Evolutionary conservation across 2,113 vertebrate genomes (phyloP).

Genomic region (Microcebus murinus): DNA sequence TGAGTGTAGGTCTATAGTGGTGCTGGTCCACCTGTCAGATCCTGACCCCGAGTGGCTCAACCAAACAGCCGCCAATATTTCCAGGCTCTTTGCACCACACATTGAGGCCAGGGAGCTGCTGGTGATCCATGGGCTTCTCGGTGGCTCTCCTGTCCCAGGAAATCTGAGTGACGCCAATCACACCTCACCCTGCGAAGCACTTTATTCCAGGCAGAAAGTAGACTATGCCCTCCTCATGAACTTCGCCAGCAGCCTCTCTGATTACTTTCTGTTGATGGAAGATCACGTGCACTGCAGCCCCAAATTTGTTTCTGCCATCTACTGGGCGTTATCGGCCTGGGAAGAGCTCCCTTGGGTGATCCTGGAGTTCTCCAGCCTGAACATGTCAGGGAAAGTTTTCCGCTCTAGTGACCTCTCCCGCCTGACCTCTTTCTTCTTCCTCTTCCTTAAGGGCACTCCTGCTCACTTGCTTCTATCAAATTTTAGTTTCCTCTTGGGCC

Average conservation of each 20-base stretch:
- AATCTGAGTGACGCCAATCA: slow-evolving; percentile 86
- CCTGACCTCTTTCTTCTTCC: slow-evolving; percentile 89
- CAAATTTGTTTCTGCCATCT: slow-evolving; percentile 87
- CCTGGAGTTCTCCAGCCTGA: slow-evolving; percentile 92
- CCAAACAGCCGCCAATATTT: slow-evolving; percentile 64
- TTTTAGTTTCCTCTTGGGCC: slow-evolving; percentile 88
- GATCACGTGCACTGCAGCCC: slow-evolving; percentile 85
- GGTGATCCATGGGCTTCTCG: slow-evolving; percentile 82
- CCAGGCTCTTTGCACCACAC: slow-evolving; percentile 77
- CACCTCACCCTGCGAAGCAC: slow-evolving; percentile 85
- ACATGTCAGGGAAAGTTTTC: slow-evolving; percentile 93
- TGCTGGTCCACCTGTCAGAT: slow-evolving; percentile 91
- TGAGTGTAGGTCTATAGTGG: slow-evolving; percentile 89
- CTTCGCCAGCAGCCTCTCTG: slow-evolving; percentile 87
- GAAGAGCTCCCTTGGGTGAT: slow-evolving; percentile 87
- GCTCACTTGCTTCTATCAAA: slow-evolving; percentile 90
- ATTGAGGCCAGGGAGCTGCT: slow-evolving; percentile 86
- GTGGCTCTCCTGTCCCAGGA: slow-evolving; percentile 83
- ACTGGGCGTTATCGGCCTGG: slow-evolving; percentile 71
- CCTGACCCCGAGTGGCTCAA: slow-evolving; percentile 83
- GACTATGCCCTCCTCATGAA: slow-evolving; percentile 90
- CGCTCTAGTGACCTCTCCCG: slow-evolving; percentile 86
- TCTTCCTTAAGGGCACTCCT: slow-evolving; percentile 93
- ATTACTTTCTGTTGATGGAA: slow-evolving; percentile 92
- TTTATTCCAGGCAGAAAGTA: slow-evolving; percentile 92